Evolutionary conservation across 1,140 invertebrate genomes (phyloP).

Genomic region (Chironomus striatipennis): DNA sequence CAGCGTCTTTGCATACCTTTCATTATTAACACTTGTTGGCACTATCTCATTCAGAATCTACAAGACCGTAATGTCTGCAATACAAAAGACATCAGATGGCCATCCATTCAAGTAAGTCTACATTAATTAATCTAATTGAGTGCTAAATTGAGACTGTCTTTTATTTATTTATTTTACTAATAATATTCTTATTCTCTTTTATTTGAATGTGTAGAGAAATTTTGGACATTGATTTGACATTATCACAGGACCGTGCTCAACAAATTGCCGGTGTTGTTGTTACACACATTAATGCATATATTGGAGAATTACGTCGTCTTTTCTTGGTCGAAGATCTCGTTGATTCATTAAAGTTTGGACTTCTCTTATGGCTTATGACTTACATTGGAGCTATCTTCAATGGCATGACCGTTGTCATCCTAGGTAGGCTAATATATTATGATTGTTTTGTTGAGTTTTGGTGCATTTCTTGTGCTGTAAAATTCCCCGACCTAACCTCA

Average conservation of each 20-base stretch:
- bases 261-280: constrained; percentile 73
- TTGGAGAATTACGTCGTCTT: constrained; percentile 76
- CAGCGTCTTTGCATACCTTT: constrained; percentile 86
- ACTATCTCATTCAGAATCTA: constrained; percentile 91
- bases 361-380: constrained; percentile 88
- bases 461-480: no score
- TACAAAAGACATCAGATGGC: constrained; percentile 94
- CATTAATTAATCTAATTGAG: not conserved
- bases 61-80: constrained; percentile 88
- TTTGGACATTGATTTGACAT: constrained; percentile 74
- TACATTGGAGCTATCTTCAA: constrained; percentile 97
- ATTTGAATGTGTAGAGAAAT: no score
- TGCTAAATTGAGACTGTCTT: not conserved
- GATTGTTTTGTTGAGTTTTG: no score
- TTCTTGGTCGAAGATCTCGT: constrained; percentile 94
- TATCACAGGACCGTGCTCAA: constrained; percentile 82
- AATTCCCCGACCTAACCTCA: no score
- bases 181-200: constrained; percentile 36
- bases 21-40: constrained; percentile 69
- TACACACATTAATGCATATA: constrained; percentile 71
- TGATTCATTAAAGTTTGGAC: constrained; percentile 90
- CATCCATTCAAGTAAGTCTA: constrained; percentile 90
- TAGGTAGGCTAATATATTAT: constrained; percentile 53
- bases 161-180: constrained; percentile 4
- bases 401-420: constrained; percentile 91